Percentiles rank a stretch among this genome's conserved stretches.
phyloP scores from a whole-genome alignment of 53 echinoderm and acorn worm species.

The Zoroaster sp. region DNA sequence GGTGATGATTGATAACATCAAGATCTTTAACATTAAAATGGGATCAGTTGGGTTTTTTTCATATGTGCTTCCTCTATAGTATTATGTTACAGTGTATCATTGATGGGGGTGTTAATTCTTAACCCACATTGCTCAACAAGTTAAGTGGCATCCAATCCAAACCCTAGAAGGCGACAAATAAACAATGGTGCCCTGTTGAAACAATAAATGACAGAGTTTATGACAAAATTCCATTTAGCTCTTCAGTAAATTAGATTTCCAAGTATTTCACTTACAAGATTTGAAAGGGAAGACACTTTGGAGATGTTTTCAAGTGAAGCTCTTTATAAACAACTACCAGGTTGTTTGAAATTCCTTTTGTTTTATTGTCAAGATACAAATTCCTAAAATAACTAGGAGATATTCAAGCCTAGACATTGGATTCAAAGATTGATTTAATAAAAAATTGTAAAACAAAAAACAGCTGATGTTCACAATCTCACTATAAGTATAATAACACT shows the following conservation, averaged over 20 bases:
- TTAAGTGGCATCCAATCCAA: constrained; percentile 3
- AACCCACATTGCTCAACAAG: not conserved
- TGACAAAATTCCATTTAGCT: constrained; percentile 15
- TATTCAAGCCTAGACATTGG: too few species aligned
- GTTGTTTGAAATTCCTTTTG: not conserved
- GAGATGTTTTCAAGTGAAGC: not conserved
- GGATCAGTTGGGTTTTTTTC: too few species aligned
- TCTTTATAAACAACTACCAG: too few species aligned
- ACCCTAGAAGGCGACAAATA: constrained; percentile 26
- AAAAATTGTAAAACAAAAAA: too few species aligned
- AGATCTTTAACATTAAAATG: too few species aligned
- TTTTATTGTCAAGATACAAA: not conserved
- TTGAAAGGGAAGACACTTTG: not conserved
- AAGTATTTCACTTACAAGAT: not conserved
- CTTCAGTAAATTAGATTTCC: constrained; percentile 10
- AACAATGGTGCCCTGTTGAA: not conserved
- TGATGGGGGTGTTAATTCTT: not conserved
- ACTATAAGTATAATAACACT: too few species aligned
- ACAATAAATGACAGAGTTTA: not conserved
- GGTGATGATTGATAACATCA: too few species aligned
- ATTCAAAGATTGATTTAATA: too few species aligned
- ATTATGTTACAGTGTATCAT: too few species aligned
- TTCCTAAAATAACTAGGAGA: not conserved
- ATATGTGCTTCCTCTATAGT: too few species aligned
- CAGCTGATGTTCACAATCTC: too few species aligned